Evolutionary conservation across 2,113 vertebrate genomes (phyloP).

Genomic region (Gulo gulo): DNA sequence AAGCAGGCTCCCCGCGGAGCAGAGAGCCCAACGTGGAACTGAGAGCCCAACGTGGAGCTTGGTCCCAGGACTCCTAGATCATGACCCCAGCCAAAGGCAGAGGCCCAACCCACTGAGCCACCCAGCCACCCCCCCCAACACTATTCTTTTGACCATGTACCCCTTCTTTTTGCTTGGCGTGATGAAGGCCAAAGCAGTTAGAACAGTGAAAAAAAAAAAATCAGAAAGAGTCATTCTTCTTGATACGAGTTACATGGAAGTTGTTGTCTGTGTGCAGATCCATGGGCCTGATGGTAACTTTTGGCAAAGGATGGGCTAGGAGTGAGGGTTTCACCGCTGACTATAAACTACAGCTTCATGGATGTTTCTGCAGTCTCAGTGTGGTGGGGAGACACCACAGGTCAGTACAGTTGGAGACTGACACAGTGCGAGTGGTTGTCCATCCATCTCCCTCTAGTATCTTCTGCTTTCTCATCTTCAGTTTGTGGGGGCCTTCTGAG

Average conservation of each 20-base stretch:
- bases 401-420: background rate
- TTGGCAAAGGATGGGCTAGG: background rate
- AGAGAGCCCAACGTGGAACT: too few species aligned
- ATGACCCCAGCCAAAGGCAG: too few species aligned
- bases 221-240: background rate
- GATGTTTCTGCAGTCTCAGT: background rate
- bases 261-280: background rate
- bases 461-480: background rate
- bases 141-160: background rate
- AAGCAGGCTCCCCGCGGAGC: too few species aligned
- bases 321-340: background rate
- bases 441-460: background rate
- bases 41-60: too few species aligned
- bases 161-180: background rate
- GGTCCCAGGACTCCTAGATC: too few species aligned
- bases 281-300: background rate
- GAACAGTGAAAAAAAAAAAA: background rate
- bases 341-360: background rate
- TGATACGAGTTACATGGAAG: background rate
- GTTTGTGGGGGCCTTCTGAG: background rate
- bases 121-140: background rate
- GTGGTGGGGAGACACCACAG: background rate
- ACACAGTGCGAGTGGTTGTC: background rate
- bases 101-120: too few species aligned
- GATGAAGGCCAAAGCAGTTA: background rate